Conservation (phyloP, 1,140 invertebrate genomes). For the Heliconius hermathena region DNA sequence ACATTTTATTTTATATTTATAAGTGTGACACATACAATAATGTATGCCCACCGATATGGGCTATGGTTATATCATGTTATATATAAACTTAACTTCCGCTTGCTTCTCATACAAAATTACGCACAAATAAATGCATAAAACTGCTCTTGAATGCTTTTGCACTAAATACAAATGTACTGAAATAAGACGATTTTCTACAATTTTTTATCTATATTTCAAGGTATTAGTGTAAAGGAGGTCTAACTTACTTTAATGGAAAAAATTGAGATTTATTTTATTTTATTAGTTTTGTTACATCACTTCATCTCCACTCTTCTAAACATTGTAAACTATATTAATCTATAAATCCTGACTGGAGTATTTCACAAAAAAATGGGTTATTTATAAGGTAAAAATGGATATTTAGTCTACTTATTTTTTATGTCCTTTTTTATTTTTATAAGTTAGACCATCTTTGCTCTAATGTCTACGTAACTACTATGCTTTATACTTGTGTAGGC, state of each 20-base stretch:
- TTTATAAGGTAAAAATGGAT: no score
- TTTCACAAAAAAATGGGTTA: no score
- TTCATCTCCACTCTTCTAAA: background rate
- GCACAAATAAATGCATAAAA: constrained; percentile 16
- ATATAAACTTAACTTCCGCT: constrained; percentile 12
- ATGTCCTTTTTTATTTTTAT: background rate
- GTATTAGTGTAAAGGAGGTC: background rate
- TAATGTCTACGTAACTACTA: background rate
- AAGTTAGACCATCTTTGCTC: background rate
- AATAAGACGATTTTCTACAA: constrained; percentile 26
- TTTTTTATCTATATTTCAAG: constrained; percentile 24
- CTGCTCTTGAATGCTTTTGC: constrained; percentile 17
- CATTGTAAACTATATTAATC: background rate
- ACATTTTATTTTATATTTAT: background rate
- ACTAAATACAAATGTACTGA: background rate
- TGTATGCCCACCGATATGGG: constrained; percentile 33
- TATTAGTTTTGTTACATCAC: background rate
- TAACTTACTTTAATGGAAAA: background rate
- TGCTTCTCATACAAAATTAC: constrained; percentile 21
- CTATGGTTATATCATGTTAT: constrained; percentile 26
- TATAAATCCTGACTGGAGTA: no score
- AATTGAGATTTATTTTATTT: no score
- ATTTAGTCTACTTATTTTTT: no score
- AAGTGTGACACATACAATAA: background rate
- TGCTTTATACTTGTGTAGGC: background rate